Conservation (phyloP, 2,113 vertebrate species). For the Colistium nudipinnis region DNA sequence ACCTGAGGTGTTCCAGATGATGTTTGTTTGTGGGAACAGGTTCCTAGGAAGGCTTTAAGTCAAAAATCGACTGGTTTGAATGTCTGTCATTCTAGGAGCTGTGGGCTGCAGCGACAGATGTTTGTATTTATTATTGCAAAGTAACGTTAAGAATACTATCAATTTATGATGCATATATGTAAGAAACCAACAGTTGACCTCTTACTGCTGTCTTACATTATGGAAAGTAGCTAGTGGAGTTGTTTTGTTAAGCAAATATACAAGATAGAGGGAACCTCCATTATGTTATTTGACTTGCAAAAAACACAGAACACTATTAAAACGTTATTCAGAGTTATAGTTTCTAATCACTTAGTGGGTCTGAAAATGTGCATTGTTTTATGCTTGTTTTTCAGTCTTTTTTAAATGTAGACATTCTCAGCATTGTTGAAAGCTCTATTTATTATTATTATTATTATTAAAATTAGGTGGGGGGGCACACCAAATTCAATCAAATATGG, state of each 20-base stretch:
- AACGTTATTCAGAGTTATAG: not conserved
- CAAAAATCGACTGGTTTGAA: not conserved
- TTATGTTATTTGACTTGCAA: not conserved
- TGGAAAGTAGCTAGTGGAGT: not conserved
- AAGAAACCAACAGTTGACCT: not conserved
- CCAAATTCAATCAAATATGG: not conserved
- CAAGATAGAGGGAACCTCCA: not conserved
- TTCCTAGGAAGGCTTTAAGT: not conserved
- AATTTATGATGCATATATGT: not conserved
- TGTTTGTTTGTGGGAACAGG: conserved; percentile 17
- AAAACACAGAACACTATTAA: no score
- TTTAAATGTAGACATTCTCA: no score
- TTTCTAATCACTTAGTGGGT: not conserved
- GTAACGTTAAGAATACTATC: not conserved
- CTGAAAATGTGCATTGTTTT: not conserved
- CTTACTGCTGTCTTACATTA: not conserved
- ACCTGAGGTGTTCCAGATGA: not conserved
- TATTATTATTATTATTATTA: no score
- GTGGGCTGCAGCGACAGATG: not conserved
- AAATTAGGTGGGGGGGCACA: no score
- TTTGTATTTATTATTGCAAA: not conserved
- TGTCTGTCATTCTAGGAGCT: not conserved
- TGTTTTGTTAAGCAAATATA: not conserved
- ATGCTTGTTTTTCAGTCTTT: no score
- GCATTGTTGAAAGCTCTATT: no score